Evolutionary conservation across 2,888 invertebrate genomes (phyloP).

Genomic region (Dendrolimus houi): DNA sequence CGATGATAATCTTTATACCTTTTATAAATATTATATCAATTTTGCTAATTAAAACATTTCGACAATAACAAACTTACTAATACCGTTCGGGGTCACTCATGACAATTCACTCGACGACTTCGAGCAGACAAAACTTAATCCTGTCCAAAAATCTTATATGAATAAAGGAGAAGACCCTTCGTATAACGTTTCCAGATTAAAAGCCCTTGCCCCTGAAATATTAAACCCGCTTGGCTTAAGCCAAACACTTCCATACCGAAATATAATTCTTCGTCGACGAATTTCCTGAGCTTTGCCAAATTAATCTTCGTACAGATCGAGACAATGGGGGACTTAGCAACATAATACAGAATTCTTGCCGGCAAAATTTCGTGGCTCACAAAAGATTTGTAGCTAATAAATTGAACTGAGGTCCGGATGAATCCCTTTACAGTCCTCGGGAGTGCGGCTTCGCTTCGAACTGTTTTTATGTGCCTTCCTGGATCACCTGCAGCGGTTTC

Average conservation of each 20-base stretch:
- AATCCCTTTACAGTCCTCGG: constrained; percentile 10
- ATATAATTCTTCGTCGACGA: constrained; percentile 23
- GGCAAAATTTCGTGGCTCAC: constrained; percentile 37
- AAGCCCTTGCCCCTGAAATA: too few relatives aligned
- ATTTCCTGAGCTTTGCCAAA: constrained; percentile 51
- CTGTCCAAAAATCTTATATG: too few relatives aligned
- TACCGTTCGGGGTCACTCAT: too few relatives aligned
- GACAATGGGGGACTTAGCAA: constrained; percentile 58
- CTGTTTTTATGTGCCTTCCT: neutral
- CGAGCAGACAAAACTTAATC: too few relatives aligned
- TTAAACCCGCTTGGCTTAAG: too few relatives aligned
- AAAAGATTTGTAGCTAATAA: constrained; percentile 37
- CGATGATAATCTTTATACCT: too few relatives aligned
- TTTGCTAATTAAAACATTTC: too few relatives aligned
- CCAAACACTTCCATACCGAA: constrained; percentile 19
- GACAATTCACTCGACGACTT: too few relatives aligned
- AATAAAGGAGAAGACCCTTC: too few relatives aligned
- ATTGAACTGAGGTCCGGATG: constrained; percentile 22
- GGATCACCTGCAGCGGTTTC: neutral
- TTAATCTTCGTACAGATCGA: constrained; percentile 64
- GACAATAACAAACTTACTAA: too few relatives aligned
- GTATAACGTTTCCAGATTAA: too few relatives aligned
- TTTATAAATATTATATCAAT: too few relatives aligned
- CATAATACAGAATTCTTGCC: constrained; percentile 48
- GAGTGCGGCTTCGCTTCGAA: neutral